Evolutionary conservation across 1,140 invertebrate species (phyloP).

Genomic region (Lordiphosa stackelbergi): DNA sequence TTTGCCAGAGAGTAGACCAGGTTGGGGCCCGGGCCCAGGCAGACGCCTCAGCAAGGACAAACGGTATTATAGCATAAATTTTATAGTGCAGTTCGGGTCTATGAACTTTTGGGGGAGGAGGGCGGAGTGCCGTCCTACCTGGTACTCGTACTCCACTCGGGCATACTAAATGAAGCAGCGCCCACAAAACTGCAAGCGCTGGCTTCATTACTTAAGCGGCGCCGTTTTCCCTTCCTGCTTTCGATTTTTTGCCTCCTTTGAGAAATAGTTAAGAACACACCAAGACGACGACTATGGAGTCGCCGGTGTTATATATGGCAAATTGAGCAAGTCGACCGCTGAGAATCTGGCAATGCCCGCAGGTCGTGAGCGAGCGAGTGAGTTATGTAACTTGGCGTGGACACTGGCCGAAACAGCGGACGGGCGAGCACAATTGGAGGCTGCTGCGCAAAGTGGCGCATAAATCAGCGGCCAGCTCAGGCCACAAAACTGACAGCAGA

Average conservation of each 20-base stretch:
- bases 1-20: slow-evolving; percentile 18
- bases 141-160: slow-evolving; percentile 25
- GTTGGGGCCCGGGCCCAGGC: slow-evolving; percentile 11
- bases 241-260: slow-evolving; percentile 38
- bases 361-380: slow-evolving; percentile 57
- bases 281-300: slow-evolving; percentile 9
- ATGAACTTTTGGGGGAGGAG: slow-evolving; percentile 35
- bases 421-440: slow-evolving; percentile 49
- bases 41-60: slow-evolving; percentile 66
- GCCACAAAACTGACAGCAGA: slow-evolving; percentile 69
- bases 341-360: slow-evolving; percentile 65
- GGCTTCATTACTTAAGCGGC: slow-evolving; percentile 64
- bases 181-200: slow-evolving; percentile 67
- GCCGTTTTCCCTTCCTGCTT: slow-evolving; percentile 2
- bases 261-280: slow-evolving; percentile 66
- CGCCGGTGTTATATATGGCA: slow-evolving; percentile 64
- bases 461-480: slow-evolving; percentile 61
- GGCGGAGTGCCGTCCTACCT: slow-evolving; percentile 16
- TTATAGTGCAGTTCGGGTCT: slow-evolving; percentile 70
- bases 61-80: slow-evolving; percentile 70
- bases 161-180: slow-evolving; percentile 72
- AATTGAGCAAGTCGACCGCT: slow-evolving; percentile 69
- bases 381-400: slow-evolving; percentile 63
- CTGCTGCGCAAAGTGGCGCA: slow-evolving; percentile 51
- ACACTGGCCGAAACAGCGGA: slow-evolving; percentile 21